Base-by-base conservation (phyloP, 2,113 vertebrate species). In the Cygnus buccinator region DNA sequence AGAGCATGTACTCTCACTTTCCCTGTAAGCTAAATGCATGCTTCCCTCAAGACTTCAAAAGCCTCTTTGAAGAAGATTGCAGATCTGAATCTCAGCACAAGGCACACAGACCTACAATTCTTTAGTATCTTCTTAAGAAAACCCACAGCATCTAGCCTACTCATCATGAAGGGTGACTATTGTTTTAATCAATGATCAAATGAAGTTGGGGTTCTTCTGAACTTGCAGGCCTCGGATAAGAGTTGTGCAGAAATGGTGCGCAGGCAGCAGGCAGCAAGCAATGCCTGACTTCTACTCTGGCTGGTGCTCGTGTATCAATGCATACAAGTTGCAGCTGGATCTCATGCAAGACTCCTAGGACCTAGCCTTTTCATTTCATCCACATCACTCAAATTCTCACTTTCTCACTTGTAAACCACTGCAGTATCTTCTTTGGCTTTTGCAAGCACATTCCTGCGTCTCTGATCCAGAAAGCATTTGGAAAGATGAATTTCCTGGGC, bases 1-100 rank as follows among this genome's bases (percentile, higher is more conserved):
- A 91, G 90, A 96, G 87, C 87, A 39, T 23, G 48, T 95, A 94
- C 61, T 97, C 94, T 96, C 95, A 97, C 97, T 97, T 97, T 97
- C 96, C 93, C 94, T 97, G 79, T 90, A 90, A 96, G 93, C 91
- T 95, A 82, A 95, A 93, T 75, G 91, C 85, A 78, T 87, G 59
- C 79, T 96, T 95, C 94, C 95, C 85, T 97, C 87, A 81, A 97
- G 93, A 97, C 95, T 97, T 97, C 97, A 97, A 96, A 96, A 92
- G 65, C 41, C 44, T 87, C 90, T 97, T 95, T 96, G 96, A 97
- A 95, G 95, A 85, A 84, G 61, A 48, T 15, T 87, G 82, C 57
- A 95, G 95, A 96, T 97, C 79, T 86, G 93, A 95, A 90, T 93
- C 96, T 96, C 70, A 92, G 67, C 81, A 89, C 10, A 0, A 89